A percentile compares a stretch with the other conserved stretches of the same genome.
Evolutionary conservation across 2,888 invertebrate genomes (phyloP).

Genomic region (Eupithecia exiguata): DNA sequence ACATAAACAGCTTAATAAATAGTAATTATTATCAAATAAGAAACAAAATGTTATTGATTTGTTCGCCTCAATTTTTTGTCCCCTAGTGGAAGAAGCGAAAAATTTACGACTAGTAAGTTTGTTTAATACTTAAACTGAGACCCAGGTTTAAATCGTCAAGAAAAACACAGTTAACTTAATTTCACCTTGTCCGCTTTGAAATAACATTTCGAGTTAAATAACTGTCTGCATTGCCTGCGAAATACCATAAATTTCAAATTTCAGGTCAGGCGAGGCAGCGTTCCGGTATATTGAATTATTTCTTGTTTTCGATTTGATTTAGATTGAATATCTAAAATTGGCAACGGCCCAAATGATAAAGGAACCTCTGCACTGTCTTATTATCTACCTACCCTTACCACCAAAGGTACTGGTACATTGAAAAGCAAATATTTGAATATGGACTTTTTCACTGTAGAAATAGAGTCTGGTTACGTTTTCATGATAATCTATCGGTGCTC

Average conservation of each 20-base stretch:
- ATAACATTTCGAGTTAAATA: neutral
- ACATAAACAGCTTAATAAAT: too few species aligned
- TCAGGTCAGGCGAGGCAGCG: neutral
- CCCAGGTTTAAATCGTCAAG: neutral
- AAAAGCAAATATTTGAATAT: neutral
- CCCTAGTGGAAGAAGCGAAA: too few species aligned
- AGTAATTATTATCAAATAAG: too few species aligned
- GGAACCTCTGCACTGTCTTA: slow-evolving; percentile 21
- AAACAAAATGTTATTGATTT: too few species aligned
- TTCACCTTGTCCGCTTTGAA: neutral
- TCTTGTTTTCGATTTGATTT: slow-evolving; percentile 9
- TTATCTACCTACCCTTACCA: neutral
- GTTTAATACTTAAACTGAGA: too few species aligned
- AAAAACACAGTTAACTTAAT: neutral
- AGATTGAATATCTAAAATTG: slow-evolving; percentile 17
- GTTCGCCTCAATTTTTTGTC: too few species aligned
- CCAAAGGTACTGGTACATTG: neutral
- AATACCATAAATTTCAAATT: neutral
- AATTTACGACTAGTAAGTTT: too few species aligned
- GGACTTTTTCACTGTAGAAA: neutral
- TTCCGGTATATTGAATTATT: slow-evolving; percentile 9
- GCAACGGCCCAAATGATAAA: slow-evolving; percentile 16
- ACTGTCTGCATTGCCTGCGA: neutral
- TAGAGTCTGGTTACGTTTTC: neutral
- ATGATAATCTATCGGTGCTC: neutral